Evolutionary conservation across 2,113 vertebrate genomes (phyloP).

Genomic region (Amphiprion ocellaris): DNA sequence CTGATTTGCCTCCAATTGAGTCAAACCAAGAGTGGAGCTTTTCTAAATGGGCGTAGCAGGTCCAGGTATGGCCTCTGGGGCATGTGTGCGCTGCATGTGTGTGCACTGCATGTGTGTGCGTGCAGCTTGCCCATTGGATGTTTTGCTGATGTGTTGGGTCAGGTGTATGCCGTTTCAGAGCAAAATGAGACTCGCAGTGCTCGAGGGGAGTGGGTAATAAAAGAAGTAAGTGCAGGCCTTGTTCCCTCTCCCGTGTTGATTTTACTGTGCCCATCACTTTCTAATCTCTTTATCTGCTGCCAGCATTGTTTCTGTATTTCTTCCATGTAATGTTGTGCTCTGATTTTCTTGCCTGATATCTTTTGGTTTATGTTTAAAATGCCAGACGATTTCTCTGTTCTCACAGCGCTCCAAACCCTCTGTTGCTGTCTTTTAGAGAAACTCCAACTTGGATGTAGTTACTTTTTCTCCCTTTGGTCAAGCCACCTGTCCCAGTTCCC

Average conservation of each 20-base stretch:
- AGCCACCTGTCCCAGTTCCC: conserved; percentile 60
- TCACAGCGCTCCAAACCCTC: not conserved
- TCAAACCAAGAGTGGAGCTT: not conserved
- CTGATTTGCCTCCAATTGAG: not conserved
- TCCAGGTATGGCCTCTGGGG: conserved; percentile 34
- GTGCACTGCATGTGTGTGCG: conserved; percentile 37
- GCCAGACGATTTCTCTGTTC: not conserved
- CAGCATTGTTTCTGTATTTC: not conserved
- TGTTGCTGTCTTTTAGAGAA: not conserved
- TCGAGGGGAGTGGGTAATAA: conserved; percentile 48
- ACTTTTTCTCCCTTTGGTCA: not conserved
- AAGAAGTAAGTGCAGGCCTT: conserved; percentile 48
- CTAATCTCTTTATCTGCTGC: conserved; percentile 2
- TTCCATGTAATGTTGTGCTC: not conserved
- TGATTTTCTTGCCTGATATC: not conserved
- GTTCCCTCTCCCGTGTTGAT: conserved; percentile 29
- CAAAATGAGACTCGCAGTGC: conserved; percentile 56
- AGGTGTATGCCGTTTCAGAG: conserved; percentile 65
- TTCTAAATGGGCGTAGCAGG: conserved; percentile 17
- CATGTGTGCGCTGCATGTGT: conserved; percentile 37
- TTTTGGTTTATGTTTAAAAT: not conserved
- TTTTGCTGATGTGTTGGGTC: conserved; percentile 57
- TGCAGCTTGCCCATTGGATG: conserved; percentile 42
- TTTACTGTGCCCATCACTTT: conserved; percentile 16
- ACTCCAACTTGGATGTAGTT: not conserved